Evolutionary conservation across 1,140 invertebrate species (phyloP).

Genomic region (Aricia agestis): DNA sequence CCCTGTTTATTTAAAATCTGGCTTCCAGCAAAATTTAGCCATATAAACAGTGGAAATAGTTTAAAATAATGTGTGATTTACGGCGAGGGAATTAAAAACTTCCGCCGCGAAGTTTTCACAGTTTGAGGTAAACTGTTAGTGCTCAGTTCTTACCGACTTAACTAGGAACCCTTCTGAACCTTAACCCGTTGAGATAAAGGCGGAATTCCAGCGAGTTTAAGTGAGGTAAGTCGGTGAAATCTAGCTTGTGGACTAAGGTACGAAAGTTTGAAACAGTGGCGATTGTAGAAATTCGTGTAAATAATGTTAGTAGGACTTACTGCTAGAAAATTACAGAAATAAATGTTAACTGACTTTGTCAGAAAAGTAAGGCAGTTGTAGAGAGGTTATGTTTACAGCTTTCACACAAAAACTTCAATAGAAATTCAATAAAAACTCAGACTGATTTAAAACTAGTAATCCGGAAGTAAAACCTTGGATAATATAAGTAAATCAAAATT

Average conservation of each 20-base stretch:
- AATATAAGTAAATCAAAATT: too few species aligned
- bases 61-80: neutral
- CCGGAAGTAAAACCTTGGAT: too few species aligned
- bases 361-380: too few species aligned
- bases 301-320: neutral
- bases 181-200: neutral
- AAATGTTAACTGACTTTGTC: neutral
- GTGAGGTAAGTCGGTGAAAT: neutral
- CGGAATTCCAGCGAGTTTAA: neutral
- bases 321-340: neutral
- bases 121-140: neutral
- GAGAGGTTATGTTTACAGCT: too few species aligned
- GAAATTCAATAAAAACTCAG: too few species aligned
- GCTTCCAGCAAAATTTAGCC: neutral
- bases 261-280: neutral
- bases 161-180: neutral
- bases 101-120: neutral
- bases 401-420: too few species aligned
- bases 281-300: neutral
- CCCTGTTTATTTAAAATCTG: neutral
- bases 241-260: constrained; percentile 2
- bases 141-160: neutral
- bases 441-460: too few species aligned
- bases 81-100: neutral
- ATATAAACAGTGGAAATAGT: neutral